Percentiles rank a stretch among this genome's conserved stretches.
Evolutionary conservation across 2,113 vertebrate genomes (phyloP).

Genomic region (Ginglymostoma cirratum): DNA sequence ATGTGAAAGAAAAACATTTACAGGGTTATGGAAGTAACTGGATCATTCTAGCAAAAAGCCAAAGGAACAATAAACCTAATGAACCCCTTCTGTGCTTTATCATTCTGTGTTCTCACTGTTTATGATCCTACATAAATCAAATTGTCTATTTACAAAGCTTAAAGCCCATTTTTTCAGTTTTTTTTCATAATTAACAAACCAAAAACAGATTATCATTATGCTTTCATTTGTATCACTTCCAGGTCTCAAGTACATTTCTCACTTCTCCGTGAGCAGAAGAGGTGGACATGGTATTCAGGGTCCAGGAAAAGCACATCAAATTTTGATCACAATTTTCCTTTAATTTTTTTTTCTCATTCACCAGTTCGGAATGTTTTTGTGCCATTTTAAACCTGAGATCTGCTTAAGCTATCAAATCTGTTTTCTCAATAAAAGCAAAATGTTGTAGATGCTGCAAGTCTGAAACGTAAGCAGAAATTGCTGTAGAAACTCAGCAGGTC

Average conservation of each 20-base stretch:
- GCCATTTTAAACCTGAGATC: neutral
- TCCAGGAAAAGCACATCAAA: neutral
- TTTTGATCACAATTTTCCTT: neutral
- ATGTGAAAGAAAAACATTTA: no score
- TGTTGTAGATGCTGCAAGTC: no score
- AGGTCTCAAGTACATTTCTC: neutral
- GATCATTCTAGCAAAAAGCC: neutral
- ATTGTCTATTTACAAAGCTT: neutral
- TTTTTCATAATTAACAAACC: neutral
- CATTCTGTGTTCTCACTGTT: neutral
- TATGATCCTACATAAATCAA: neutral
- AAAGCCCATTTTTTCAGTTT: neutral
- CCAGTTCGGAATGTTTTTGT: no score
- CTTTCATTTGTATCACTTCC: neutral
- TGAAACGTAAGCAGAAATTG: no score
- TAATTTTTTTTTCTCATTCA: neutral
- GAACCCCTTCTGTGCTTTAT: neutral
- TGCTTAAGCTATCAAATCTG: neutral
- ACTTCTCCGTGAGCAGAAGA: neutral
- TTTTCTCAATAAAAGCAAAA: neutral
- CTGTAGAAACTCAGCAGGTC: no score
- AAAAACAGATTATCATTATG: neutral
- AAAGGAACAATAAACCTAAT: neutral
- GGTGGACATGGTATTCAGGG: neutral
- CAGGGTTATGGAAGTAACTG: neutral